Evolutionary conservation across 2,888 invertebrate genomes (phyloP).

Genomic region (Selenia dentaria): DNA sequence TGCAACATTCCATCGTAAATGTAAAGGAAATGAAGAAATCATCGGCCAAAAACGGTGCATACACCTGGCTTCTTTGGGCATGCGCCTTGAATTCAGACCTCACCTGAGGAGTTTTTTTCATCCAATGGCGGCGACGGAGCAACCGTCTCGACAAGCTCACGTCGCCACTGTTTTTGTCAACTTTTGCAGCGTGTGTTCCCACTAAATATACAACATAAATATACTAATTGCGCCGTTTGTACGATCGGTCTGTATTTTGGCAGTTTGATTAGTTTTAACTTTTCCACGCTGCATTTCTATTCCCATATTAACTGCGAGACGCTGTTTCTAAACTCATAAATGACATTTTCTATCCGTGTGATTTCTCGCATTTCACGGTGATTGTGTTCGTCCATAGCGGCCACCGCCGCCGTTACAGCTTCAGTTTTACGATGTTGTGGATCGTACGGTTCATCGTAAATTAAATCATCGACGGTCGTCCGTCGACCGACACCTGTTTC

Average conservation of each 20-base stretch:
- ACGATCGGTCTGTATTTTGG: not conserved
- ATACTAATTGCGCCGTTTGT: not conserved
- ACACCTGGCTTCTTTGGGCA: conserved; percentile 46
- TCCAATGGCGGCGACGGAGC: conserved; percentile 29
- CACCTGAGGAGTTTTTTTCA: conserved; percentile 49
- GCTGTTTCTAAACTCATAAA: conserved; percentile 30
- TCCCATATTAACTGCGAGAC: conserved; percentile 28
- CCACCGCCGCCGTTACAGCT: conserved; percentile 34
- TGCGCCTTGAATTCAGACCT: conserved; percentile 44
- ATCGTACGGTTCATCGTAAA: conserved; percentile 50
- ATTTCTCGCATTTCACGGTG: conserved; percentile 26
- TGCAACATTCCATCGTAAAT: no score
- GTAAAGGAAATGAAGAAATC: conserved; percentile 29
- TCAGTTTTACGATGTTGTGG: conserved; percentile 49
- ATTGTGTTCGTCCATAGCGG: conserved; percentile 25
- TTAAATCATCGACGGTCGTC: conserved; percentile 48
- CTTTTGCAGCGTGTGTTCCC: conserved; percentile 66
- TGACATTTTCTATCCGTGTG: conserved; percentile 28
- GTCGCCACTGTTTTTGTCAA: conserved; percentile 70
- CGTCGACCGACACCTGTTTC: conserved; percentile 53
- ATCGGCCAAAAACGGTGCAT: conserved; percentile 23
- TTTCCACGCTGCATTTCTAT: conserved; percentile 25
- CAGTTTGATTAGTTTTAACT: no score
- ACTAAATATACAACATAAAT: conserved; percentile 49
- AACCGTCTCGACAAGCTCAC: conserved; percentile 46